Conservation (phyloP, 1,140 invertebrate species). For the Zaprionus camerounensis region DNA sequence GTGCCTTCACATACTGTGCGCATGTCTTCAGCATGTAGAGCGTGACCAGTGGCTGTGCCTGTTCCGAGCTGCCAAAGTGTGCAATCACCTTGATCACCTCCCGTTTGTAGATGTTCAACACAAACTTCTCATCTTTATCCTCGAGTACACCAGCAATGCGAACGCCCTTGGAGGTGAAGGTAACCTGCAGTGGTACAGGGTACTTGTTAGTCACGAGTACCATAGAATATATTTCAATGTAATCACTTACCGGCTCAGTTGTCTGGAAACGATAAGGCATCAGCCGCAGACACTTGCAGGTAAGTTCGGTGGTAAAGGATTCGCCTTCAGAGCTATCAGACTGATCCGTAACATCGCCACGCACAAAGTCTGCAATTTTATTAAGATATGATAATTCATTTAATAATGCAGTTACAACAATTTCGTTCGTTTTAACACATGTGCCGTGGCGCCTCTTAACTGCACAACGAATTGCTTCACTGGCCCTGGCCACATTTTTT, state of each 20-base stretch:
- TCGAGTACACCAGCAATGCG: conserved; percentile 88
- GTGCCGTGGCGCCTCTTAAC: background rate
- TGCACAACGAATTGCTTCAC: background rate
- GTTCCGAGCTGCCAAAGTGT: conserved; percentile 89
- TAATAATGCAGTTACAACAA: background rate
- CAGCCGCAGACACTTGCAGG: conserved; percentile 91
- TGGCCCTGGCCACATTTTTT: background rate
- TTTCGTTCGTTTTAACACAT: conserved; percentile 12
- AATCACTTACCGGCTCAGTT: conserved; percentile 86
- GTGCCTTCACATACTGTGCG: conserved; percentile 88
- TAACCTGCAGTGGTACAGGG: conserved; percentile 82
- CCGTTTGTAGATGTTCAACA: conserved; percentile 86
- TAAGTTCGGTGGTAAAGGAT: conserved; percentile 85
- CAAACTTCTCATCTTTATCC: conserved; percentile 83
- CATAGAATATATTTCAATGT: background rate
- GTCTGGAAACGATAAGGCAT: conserved; percentile 91
- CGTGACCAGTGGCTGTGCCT: conserved; percentile 91
- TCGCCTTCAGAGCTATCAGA: conserved; percentile 54
- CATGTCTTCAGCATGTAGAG: conserved; percentile 89
- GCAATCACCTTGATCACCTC: conserved; percentile 90
- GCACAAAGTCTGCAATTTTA: conserved; percentile 62
- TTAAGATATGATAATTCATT: conserved; percentile 1
- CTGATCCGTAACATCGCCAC: conserved; percentile 68
- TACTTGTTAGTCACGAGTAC: background rate
- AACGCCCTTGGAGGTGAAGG: conserved; percentile 88